Evolutionary conservation across 2,888 invertebrate species (phyloP), one percentile per base, ranked within the genome.

Genomic region (Thereva unica): DNA sequence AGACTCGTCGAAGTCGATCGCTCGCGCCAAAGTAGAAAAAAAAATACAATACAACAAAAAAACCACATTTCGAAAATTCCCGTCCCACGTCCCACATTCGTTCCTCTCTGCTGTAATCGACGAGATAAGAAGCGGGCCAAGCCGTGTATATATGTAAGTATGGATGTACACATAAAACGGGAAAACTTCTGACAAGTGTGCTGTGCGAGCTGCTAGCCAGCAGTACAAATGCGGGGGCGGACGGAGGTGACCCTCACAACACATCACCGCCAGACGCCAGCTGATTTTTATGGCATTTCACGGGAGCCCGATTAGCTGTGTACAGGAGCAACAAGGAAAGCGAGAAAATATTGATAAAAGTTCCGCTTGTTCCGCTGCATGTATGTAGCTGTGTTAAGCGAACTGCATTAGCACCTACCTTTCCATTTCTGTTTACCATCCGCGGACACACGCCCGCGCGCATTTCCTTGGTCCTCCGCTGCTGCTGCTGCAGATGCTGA

Each of bases 271-370:
- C 55, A 38, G 6, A 49, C 23, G 23, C 49, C 61, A 61, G 61
- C 61, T 61, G 61, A 61, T 61, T 61, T 59, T 49, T 61, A 61
- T 41, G 61, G 41, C 50, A 40, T 50, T 61, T 50, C 61, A 35
- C 34, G 12, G 49, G 37, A 34, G 50, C 8, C 50, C 5, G 10
- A 12, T 8, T 8, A 8, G 10, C 5, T 23, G 23, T 5, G 41
- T 12, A 45, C 45, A 35, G 38, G 34, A 61, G 23, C 37, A 50
- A 61, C 23, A 23, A 23, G 23, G 61, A 61, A 12, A 44, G 47
- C 50, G 34, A 12, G 38, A 49, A 61, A 61, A 61, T 42, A 61
- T 50, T 61, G 9, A 23, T 23, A 38, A 10, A n/a, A 6, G 12
- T 47, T 47, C 10, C 6, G 23, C 4, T 10, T 7, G 5, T 10